Conservation (phyloP, 2,797 vertebrate genomes). For the Xerus rutilus region DNA sequence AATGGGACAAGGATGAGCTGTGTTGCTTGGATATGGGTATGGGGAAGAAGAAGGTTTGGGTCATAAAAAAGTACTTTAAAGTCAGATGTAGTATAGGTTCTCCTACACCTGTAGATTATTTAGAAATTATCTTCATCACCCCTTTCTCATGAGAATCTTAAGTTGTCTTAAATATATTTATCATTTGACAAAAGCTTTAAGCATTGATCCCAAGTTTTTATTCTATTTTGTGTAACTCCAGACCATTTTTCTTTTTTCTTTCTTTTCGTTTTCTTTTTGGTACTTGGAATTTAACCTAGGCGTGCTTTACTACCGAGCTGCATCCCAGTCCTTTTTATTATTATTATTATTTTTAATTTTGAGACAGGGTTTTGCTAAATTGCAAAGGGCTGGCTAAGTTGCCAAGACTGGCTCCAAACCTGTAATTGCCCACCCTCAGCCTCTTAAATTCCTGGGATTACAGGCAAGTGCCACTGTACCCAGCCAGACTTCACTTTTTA, state of each 20-base stretch:
- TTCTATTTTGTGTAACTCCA: slow-evolving; percentile 48
- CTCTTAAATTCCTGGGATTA: no score
- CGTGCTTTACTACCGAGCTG: no score
- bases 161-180: slow-evolving; percentile 30
- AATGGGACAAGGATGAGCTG: background rate
- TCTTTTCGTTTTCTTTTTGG: no score
- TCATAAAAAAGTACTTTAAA: background rate
- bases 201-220: background rate
- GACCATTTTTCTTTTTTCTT: background rate
- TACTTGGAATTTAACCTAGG: no score
- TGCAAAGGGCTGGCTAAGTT: no score
- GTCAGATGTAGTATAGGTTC: background rate
- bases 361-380: no score
- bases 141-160: slow-evolving; percentile 20
- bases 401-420: no score
- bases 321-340: no score
- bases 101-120: background rate
- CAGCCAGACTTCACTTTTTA: background rate
- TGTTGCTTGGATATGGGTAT: background rate
- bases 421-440: no score
- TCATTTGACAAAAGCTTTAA: slow-evolving; percentile 35
- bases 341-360: no score
- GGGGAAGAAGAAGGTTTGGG: background rate
- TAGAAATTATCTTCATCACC: background rate
- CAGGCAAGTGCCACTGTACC: no score